A percentile compares a stretch with the other conserved stretches of the same genome.
These are phyloP conservation scores for Macrotus californicus DNA, from an alignment of 2,113 vertebrate species.

Conservation along the genomic window DNA sequence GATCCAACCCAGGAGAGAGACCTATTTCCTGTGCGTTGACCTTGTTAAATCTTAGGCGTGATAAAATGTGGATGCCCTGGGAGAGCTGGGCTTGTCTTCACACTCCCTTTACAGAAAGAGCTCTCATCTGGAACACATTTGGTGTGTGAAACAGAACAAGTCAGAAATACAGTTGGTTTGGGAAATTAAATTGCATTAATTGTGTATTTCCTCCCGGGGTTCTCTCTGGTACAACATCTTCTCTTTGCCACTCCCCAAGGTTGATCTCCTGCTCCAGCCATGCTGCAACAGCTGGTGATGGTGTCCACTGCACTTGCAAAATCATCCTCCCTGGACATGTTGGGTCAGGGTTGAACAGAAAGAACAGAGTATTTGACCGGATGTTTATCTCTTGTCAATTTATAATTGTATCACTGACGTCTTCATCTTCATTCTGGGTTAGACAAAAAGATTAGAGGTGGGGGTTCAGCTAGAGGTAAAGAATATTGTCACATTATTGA, in stretches of 20 bases:
- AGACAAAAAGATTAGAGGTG: not conserved
- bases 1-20: not conserved
- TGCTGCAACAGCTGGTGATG: constrained; percentile 7
- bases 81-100: not conserved
- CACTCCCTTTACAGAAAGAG: not conserved
- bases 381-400: not conserved
- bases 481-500: not conserved
- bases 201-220: not conserved
- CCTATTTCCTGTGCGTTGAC: not conserved
- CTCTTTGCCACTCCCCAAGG: not conserved
- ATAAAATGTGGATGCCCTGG: not conserved
- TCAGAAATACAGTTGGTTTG: not conserved
- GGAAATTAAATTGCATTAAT: not conserved
- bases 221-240: not conserved
- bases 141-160: not conserved
- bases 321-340: not conserved
- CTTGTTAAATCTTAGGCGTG: not conserved
- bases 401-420: not conserved
- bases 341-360: not conserved
- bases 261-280: not conserved
- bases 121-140: not conserved
- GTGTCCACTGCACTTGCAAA: constrained; percentile 12
- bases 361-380: not conserved
- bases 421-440: not conserved
- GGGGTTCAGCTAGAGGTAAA: constrained; percentile 4